Evolutionary conservation across 2,888 invertebrate species (phyloP).

Genomic region (Harpalus rubripes): DNA sequence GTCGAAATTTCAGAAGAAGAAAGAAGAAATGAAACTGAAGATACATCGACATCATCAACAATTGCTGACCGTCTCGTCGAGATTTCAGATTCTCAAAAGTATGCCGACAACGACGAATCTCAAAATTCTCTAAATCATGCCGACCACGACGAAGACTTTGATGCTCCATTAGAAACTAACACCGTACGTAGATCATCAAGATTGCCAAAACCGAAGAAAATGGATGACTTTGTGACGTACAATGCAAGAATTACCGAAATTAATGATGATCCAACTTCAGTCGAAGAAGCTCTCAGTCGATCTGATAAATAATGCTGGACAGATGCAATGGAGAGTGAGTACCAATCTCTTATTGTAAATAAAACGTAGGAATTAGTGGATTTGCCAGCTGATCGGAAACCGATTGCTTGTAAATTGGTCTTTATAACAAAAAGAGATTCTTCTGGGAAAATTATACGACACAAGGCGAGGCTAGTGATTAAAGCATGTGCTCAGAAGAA

Average conservation of each 20-base stretch:
- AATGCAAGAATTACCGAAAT: neutral
- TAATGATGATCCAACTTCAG: neutral
- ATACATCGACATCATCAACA: too few species aligned
- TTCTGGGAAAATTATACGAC: conserved; percentile 14
- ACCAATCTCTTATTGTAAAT: conserved; percentile 41
- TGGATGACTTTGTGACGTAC: too few species aligned
- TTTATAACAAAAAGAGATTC: conserved; percentile 51
- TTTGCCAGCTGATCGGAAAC: conserved; percentile 65
- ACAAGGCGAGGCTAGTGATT: conserved; percentile 70
- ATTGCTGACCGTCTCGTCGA: too few species aligned
- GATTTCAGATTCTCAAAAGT: too few species aligned
- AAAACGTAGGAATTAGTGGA: conserved; percentile 67
- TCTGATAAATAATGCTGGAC: neutral
- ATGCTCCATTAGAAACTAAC: too few species aligned
- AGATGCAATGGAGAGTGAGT: neutral
- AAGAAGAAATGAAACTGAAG: too few species aligned
- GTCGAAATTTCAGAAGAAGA: too few species aligned
- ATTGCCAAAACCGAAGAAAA: too few species aligned
- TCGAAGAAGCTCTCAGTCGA: neutral
- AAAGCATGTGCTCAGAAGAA: conserved; percentile 70
- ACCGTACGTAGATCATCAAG: too few species aligned
- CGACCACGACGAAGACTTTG: too few species aligned
- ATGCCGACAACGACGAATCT: too few species aligned
- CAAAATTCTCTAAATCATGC: too few species aligned
- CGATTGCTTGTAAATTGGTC: conserved; percentile 68